These are phyloP conservation scores for Kryptolebias marmoratus DNA, from an alignment of 2,113 vertebrate species.

Conservation along the genomic window DNA sequence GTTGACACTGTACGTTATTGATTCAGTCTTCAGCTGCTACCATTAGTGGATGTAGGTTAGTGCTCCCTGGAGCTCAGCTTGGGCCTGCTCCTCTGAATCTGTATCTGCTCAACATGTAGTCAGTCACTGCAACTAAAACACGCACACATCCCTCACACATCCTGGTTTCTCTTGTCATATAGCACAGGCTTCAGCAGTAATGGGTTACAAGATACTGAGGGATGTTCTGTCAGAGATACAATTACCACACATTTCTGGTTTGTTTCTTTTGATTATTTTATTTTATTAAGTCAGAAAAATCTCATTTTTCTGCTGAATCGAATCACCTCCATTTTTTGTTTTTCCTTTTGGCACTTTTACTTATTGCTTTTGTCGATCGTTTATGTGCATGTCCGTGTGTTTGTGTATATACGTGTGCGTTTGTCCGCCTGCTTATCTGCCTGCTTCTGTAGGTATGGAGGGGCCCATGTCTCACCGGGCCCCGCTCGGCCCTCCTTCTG, in stretches of 20 bases:
- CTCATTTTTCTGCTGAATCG: conserved; percentile 45
- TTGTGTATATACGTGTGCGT: conserved; percentile 26
- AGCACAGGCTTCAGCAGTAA: neutral
- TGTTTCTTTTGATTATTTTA: conserved; percentile 36
- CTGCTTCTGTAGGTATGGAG: conserved; percentile 87
- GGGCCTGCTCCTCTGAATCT: conserved; percentile 63
- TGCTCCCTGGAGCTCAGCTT: conserved; percentile 70
- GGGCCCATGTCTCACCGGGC: conserved; percentile 91
- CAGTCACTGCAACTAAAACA: conserved; percentile 6
- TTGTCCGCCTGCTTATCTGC: conserved; percentile 55
- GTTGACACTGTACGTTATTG: conserved; percentile 39
- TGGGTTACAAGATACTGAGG: conserved; percentile 9
- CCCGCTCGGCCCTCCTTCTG: conserved; percentile 90
- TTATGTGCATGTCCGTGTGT: conserved; percentile 23
- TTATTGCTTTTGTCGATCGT: conserved; percentile 49
- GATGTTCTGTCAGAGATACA: conserved; percentile 16
- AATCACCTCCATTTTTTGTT: conserved; percentile 72
- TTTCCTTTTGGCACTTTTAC: conserved; percentile 21
- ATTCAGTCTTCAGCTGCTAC: conserved; percentile 41
- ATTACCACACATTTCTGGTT: conserved; percentile 30
- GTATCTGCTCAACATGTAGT: conserved; percentile 8
- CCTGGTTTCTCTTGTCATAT: neutral
- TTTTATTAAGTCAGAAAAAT: conserved; percentile 64
- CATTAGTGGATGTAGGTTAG: conserved; percentile 57
- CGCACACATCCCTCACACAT: conserved; percentile 23